Evolutionary conservation across 2,888 invertebrate species (phyloP).

Genomic region (Amiota communis): DNA sequence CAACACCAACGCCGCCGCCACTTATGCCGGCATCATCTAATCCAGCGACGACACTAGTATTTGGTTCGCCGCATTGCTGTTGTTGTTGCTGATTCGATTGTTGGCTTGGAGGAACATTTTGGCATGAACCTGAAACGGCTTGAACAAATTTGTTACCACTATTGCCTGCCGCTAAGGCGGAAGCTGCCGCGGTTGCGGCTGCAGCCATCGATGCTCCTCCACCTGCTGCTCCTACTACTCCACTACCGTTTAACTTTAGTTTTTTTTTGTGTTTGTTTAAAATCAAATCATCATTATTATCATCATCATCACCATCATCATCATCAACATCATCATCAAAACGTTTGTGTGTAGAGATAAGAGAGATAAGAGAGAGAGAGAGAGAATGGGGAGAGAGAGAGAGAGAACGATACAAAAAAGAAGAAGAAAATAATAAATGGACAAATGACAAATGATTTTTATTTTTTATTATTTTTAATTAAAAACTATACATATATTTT

Average conservation of each 20-base stretch:
- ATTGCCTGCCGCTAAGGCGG: slow-evolving; percentile 34
- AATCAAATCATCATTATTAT: slow-evolving; percentile 1
- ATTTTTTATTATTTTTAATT: slow-evolving; percentile 7
- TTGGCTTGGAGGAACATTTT: neutral
- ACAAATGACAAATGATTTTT: slow-evolving; percentile 32
- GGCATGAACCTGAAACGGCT: slow-evolving; percentile 47
- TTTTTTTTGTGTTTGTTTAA: slow-evolving; percentile 20
- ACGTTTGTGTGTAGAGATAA: slow-evolving; percentile 41
- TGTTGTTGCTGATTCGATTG: neutral
- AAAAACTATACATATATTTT: too few relatives aligned
- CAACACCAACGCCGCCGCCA: slow-evolving; percentile 34
- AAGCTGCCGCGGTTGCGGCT: slow-evolving; percentile 40
- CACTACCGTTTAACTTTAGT: slow-evolving; percentile 62
- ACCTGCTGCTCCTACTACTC: slow-evolving; percentile 39
- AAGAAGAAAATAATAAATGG: slow-evolving; percentile 39
- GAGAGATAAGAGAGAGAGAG: slow-evolving; percentile 38
- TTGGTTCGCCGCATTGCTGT: slow-evolving; percentile 12
- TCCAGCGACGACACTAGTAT: slow-evolving; percentile 35
- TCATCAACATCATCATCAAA: slow-evolving; percentile 40
- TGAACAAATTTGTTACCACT: slow-evolving; percentile 49
- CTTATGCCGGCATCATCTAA: slow-evolving; percentile 32
- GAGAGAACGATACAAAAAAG: slow-evolving; percentile 40
- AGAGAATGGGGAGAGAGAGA: slow-evolving; percentile 43
- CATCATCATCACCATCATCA: neutral
- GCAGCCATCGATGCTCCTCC: slow-evolving; percentile 24